These are phyloP conservation scores for Tetramorium parvispinum DNA, from an alignment of 1,140 invertebrate species.

Conservation along the genomic window DNA sequence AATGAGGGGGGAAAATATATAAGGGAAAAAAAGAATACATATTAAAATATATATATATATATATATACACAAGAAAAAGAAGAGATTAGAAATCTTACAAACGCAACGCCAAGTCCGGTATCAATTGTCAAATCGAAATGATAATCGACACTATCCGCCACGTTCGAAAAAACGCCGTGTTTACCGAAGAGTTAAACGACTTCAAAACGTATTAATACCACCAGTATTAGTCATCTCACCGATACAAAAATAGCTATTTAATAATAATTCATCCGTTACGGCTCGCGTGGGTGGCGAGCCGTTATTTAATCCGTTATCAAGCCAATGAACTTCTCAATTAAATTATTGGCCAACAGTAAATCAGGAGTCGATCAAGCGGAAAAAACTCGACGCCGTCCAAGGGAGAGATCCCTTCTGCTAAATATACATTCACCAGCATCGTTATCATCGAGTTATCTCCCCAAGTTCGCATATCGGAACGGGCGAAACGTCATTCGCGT, in stretches of 20 bases:
- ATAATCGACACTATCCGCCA: background rate
- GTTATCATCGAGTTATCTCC: background rate
- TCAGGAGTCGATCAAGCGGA: background rate
- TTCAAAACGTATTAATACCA: background rate
- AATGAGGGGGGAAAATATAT: background rate
- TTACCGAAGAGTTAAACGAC: background rate
- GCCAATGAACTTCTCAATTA: constrained; percentile 35
- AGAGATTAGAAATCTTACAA: background rate
- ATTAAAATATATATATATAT: background rate
- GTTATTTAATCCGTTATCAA: constrained; percentile 27
- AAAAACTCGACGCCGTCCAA: background rate
- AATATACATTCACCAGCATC: background rate
- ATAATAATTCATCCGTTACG: constrained; percentile 32
- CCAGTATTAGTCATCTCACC: background rate
- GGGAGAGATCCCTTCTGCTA: background rate
- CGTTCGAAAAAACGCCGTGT: background rate
- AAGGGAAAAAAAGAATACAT: background rate
- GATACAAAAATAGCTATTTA: constrained; percentile 34
- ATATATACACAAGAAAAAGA: background rate
- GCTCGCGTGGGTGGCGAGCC: background rate
- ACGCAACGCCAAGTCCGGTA: background rate
- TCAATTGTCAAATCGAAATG: background rate
- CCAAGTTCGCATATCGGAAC: no score
- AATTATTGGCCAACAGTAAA: constrained; percentile 14
- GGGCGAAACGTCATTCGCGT: background rate